phyloP scores from a whole-genome alignment of 1,140 invertebrate species.

The Microplitis demolitor region DNA sequence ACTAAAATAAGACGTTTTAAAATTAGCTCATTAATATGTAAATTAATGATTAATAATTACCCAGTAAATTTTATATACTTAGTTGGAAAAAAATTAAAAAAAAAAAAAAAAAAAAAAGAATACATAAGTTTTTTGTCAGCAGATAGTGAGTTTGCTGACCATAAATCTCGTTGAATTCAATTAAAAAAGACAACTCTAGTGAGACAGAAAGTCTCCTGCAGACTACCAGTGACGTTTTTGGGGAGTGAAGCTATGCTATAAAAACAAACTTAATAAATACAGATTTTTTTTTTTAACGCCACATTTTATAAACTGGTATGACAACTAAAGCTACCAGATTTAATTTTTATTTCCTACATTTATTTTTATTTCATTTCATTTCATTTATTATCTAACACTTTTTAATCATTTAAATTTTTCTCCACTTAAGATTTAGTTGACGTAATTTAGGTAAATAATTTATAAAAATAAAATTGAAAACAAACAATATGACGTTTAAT shows the following conservation, averaged over 20 bases:
- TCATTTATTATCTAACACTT: no score
- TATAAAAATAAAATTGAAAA: neutral
- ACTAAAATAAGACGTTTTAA: no score
- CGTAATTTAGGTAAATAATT: no score
- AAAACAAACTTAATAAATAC: conserved; percentile 11
- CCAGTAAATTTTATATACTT: no score
- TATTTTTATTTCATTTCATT: no score
- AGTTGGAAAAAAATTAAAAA: no score
- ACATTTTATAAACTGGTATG: no score
- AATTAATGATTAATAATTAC: no score
- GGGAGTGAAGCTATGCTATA: neutral
- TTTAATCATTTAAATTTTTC: no score
- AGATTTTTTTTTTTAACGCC: neutral
- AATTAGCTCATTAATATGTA: no score
- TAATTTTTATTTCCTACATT: neutral
- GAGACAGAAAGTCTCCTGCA: neutral
- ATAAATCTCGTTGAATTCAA: conserved; percentile 47
- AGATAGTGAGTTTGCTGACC: conserved; percentile 24
- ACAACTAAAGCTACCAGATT: neutral
- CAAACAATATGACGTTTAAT: no score
- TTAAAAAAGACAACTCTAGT: conserved; percentile 35
- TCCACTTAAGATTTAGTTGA: no score
- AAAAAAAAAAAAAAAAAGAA: conserved; percentile 8
- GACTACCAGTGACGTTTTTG: neutral
- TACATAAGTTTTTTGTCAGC: conserved; percentile 30